Evolutionary conservation across 2,797 vertebrate genomes (phyloP), one percentile per base, ranked within the genome.

Genomic region (Heterohyrax brucei): DNA sequence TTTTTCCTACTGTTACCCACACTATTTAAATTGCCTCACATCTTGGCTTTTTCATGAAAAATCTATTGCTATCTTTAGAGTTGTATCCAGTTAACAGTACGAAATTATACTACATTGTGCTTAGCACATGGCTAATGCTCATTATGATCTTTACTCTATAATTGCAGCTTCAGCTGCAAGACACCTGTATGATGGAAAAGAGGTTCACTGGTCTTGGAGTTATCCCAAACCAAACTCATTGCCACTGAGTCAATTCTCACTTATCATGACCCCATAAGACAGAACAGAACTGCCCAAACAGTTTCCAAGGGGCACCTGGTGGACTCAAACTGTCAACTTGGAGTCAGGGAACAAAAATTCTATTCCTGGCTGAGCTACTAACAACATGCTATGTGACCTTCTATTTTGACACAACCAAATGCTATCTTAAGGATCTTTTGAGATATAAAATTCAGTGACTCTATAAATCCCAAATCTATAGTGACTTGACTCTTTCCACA

Each of bases 341-440:
- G 39, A 39, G 39, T 85, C 30, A 86, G 44, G 50, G 95, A 85
- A 87, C 82, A 81, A 81, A 91, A 26, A 89, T 77, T 48, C 28
- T 81, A 64, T 46, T 72, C 18, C 53, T 76, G 76, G 30, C 5
- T 84, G 18, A 24, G 26, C 4, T 18, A 80, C 14, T 76, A 59
- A 64, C 33, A 75, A 59, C 62, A 83, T 13, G 78, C 64, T 81
- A 44, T 24, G 44, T 56, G 53, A 90, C 18, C 30, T 76, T n/a
- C 39, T 68, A 82, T 80, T 93, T 61, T 66, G 64, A 93, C 59
- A 84, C 87, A 94, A 48, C n/a, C 73, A 91, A 79, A 87, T 53
- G 44, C 78, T 53, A 22, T 48, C 28, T 83, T 80, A 80, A 91
- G 68, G 68, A 61, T 1, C 1, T 16, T 92, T 24, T 73, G 59